Evolutionary conservation across 2,888 invertebrate genomes (phyloP), one percentile per base, ranked within the genome.

Genomic region (Syritta pipiens): DNA sequence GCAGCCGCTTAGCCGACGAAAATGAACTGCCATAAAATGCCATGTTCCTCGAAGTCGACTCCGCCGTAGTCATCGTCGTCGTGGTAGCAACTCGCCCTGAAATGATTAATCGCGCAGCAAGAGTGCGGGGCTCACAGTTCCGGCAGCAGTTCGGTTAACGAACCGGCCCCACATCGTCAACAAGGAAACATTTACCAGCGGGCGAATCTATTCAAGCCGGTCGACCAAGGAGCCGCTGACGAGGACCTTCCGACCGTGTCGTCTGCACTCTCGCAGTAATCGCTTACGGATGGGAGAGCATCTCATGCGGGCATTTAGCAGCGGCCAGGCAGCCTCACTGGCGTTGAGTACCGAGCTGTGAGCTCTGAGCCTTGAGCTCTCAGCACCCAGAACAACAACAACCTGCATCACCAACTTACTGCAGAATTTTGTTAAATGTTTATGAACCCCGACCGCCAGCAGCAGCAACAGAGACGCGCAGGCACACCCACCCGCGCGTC

Each of bases 71-170:
- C 20, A 1, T 14, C 10, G 37, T 19, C n/a, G 26, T 22, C 19
- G 48, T 9, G 26, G 4, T 12, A 3, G 12, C 24, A 4, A 4
- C 14, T 2, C 44, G 32, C 28, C 26, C 53, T 67, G 28, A 49
- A 35, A 62, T 79, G 68, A 79, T 79, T 68, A 74, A 79, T 79
- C 30, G 35, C 60, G 22, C 10, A 14, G 30, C 10, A n/a, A 48
- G 14, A 12, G n/a, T 35, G 4, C 26, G 12, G 26, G 37, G 24
- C 28, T 51, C 6, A 12, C 42, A 48, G 46, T 51, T 57, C 49
- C 53, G 63, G 53, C 40, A 37, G 35, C 17, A 42, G 28, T 55
- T 32, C 4, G 28, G 35, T 30, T 51, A 57, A 74, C 37, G 53
- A 49, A 28, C 30, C 40, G 60, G 65, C 35, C 57, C n/a, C n/a